These are phyloP conservation scores for Agrypnus murinus DNA, from an alignment of 2,888 invertebrate genomes.

Conservation along the genomic window DNA sequence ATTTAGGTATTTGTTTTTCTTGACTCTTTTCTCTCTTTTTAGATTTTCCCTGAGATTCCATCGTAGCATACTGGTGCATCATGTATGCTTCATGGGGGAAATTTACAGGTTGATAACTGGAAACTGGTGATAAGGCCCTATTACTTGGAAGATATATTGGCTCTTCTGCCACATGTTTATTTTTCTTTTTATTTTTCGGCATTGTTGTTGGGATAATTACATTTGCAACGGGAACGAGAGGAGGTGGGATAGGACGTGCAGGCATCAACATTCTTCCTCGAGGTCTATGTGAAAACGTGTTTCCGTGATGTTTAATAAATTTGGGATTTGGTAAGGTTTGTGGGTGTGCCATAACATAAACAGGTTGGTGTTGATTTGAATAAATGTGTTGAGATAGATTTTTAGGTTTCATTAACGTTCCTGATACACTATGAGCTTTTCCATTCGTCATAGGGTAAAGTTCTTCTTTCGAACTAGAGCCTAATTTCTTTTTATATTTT, in stretches of 20 bases:
- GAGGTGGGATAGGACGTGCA: conserved; percentile 72
- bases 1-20: conserved; percentile 72
- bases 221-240: conserved; percentile 67
- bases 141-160: conserved; percentile 76
- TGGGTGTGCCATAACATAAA: conserved; percentile 68
- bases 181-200: conserved; percentile 74
- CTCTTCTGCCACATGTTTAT: conserved; percentile 76
- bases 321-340: conserved; percentile 70
- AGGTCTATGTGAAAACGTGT: conserved; percentile 74
- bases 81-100: conserved; percentile 76
- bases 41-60: conserved; percentile 69
- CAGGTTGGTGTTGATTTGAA: conserved; percentile 67
- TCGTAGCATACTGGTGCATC: conserved; percentile 75
- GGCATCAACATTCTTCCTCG: conserved; percentile 75
- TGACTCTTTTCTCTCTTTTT: conserved; percentile 76
- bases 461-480: conserved; percentile 76
- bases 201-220: conserved; percentile 72
- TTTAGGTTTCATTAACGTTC: conserved; percentile 71
- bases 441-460: conserved; percentile 75
- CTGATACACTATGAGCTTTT: conserved; percentile 66
- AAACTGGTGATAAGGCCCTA: conserved; percentile 75
- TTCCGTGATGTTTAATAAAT: conserved; percentile 71
- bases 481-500: conserved; percentile 76
- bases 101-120: conserved; percentile 75
- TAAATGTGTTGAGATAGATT: conserved; percentile 65